phyloP scores from a whole-genome alignment of 1,140 invertebrate species.

The Tetramorium parvispinum region DNA sequence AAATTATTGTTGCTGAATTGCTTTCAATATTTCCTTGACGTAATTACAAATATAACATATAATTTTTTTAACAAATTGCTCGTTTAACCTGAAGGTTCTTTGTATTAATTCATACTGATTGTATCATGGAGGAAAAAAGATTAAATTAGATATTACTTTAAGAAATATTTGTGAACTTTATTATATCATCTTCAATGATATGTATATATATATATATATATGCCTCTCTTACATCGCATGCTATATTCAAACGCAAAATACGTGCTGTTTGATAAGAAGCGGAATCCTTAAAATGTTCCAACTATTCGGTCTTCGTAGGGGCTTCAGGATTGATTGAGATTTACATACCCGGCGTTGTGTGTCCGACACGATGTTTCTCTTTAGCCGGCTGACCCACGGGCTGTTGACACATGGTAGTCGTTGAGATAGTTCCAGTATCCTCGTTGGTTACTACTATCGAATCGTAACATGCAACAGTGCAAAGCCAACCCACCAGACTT shows the following conservation, averaged over 20 bases:
- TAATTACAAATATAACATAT: conserved; percentile 34
- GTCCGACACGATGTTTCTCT: conserved; percentile 83
- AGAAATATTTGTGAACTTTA: conserved; percentile 2
- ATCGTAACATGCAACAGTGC: conserved; percentile 86
- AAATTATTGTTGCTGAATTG: conserved; percentile 74
- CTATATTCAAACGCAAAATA: conserved; percentile 63
- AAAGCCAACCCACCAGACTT: conserved; percentile 85
- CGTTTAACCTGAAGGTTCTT: neutral
- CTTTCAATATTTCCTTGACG: conserved; percentile 22
- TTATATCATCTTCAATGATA: conserved; percentile 19
- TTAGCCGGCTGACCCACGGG: conserved; percentile 79
- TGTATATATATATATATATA: neutral
- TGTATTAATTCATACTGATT: neutral
- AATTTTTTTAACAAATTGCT: neutral
- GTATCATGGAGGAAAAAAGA: neutral
- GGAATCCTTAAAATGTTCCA: conserved; percentile 60
- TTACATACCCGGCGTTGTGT: conserved; percentile 84
- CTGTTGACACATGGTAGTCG: conserved; percentile 76
- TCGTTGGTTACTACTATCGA: conserved; percentile 85
- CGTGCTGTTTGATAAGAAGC: conserved; percentile 59
- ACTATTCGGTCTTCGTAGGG: conserved; percentile 28
- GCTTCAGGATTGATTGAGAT: conserved; percentile 29
- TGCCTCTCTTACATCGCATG: conserved; percentile 53
- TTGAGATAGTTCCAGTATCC: conserved; percentile 80
- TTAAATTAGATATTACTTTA: neutral